Base-by-base conservation (phyloP, 2,797 vertebrate species). In the Galago senegalensis region DNA sequence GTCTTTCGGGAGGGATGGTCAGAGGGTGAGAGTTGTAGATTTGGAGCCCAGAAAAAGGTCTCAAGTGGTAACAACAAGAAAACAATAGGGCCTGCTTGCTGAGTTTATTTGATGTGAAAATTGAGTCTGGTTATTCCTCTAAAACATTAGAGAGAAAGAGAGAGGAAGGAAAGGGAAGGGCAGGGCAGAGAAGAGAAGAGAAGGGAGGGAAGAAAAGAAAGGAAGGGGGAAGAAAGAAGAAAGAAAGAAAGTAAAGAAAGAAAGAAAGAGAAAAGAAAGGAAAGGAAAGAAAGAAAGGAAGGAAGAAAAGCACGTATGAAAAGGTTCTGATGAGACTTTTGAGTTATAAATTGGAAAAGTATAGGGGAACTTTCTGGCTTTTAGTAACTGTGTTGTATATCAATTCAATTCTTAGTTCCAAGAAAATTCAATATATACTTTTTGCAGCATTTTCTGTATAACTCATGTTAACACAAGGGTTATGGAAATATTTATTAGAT, bases 61-160 rank as follows among this genome's bases (percentile, higher is more conserved):
- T 49, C 70, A 5, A 7, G 72, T 23, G 87, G 49, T 70, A 93
- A 93, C 11, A 89, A 76, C 34, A 96, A 37, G 27, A 73, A 94
- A 84, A 67, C 27, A 23, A 77, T 3, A 70, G 31, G 34, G 13
- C 58, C 80, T 82, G 21, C 56, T 79, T 31, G 2, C 75, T 87
- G 76, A 53, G 25, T 77, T 76, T 84, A 88, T 96, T 96, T 72
- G 95, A 91, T 95, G 73, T 95, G 63, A 89, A 96, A 87, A 53
- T 18, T 21, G 23, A 94, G 37, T 79, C 31, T 16, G 21, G 20
- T 20, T 75, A 53, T 60, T 86, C 77, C 40, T 67, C n/a, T 85
- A 81, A 75, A 65, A 94, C 87, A 17, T 34, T 69, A 87, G 61
- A 65, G 49, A 53, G 49, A 16, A 53, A 3, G 3, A 16, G 49